phyloP scores from a whole-genome alignment of 2,113 vertebrate species.

The Orientallactaga bullata region DNA sequence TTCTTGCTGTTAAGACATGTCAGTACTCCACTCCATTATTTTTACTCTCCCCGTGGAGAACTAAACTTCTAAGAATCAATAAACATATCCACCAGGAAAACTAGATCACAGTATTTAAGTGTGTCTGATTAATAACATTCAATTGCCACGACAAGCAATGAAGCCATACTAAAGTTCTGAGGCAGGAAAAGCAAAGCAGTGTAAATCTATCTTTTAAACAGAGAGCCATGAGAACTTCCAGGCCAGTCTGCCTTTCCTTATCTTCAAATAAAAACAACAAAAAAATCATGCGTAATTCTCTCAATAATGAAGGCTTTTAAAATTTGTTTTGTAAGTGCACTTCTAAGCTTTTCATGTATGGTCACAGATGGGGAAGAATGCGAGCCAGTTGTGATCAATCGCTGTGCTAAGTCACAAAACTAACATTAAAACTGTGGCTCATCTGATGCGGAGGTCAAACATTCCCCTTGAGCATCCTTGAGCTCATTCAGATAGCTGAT shows the following conservation, averaged over 20 bases:
- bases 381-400: conserved; percentile 17
- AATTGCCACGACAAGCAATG: background rate
- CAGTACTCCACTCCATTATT: background rate
- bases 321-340: background rate
- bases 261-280: background rate
- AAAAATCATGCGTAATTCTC: conserved; percentile 21
- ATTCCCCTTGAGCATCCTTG: background rate
- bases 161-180: conserved; percentile 30
- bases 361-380: background rate
- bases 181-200: background rate
- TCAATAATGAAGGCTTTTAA: background rate
- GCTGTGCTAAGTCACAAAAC: conserved; percentile 1
- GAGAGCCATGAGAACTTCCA: background rate
- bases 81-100: background rate
- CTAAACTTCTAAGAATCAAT: conserved; percentile 15
- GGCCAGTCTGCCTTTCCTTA: background rate
- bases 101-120: background rate
- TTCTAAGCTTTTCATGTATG: background rate
- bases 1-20: background rate
- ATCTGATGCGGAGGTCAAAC: conserved; percentile 49
- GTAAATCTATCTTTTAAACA: background rate
- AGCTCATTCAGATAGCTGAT: conserved; percentile 30
- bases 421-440: conserved; percentile 13
- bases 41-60: background rate
- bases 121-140: background rate